Evolutionary conservation across 2,113 vertebrate genomes (phyloP).

Genomic region (Martes martes): DNA sequence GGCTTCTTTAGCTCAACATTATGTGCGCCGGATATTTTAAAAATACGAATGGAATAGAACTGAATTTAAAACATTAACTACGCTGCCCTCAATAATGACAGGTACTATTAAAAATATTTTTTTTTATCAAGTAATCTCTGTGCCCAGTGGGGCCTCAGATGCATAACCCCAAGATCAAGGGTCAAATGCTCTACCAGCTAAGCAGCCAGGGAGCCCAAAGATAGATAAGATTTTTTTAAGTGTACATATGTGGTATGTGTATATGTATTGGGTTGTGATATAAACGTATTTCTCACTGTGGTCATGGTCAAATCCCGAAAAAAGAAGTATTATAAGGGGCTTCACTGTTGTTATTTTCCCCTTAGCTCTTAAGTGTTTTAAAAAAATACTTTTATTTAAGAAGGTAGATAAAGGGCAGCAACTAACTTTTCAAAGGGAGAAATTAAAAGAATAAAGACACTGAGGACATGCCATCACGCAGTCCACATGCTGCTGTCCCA

Average conservation of each 20-base stretch:
- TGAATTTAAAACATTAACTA: not conserved
- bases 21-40: not conserved
- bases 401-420: not conserved
- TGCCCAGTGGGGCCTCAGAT: not conserved
- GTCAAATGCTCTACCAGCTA: not conserved
- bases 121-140: not conserved
- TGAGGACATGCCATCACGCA: not conserved
- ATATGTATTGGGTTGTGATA: not conserved
- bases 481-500: fast-evolving
- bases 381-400: slow-evolving; percentile 23
- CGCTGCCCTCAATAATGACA: not conserved
- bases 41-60: not conserved
- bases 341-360: not conserved
- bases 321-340: not conserved
- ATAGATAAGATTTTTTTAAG: not conserved
- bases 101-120: not conserved
- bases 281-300: not conserved
- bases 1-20: not conserved
- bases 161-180: not conserved
- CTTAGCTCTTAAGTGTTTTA: not conserved
- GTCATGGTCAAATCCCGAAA: not conserved
- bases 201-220: not conserved
- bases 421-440: not conserved
- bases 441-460: not conserved
- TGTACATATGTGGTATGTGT: not conserved